These are phyloP conservation scores for Octonoba sinensis DNA, from an alignment of 2,888 invertebrate species.

Conservation along the genomic window DNA sequence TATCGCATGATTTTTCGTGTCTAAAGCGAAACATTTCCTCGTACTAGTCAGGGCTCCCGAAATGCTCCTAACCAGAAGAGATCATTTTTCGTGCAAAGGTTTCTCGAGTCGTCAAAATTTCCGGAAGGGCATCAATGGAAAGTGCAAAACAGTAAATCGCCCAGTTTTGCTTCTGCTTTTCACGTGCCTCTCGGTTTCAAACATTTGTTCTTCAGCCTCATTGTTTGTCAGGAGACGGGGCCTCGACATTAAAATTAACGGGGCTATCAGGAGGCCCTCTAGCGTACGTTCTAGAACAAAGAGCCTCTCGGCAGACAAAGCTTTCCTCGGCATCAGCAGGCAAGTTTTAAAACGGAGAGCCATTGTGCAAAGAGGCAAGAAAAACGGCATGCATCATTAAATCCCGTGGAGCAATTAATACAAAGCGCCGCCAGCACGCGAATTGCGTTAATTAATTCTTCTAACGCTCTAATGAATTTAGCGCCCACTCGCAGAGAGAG, in stretches of 20 bases:
- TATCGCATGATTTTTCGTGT: no score
- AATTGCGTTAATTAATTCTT: slow-evolving; percentile 61
- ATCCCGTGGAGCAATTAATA: slow-evolving; percentile 55
- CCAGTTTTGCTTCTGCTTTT: no score
- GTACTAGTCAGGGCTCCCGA: no score
- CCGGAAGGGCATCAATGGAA: no score
- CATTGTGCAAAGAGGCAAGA: slow-evolving; percentile 48
- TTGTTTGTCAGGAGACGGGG: background rate
- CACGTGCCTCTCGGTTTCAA: no score
- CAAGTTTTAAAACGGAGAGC: slow-evolving; percentile 46
- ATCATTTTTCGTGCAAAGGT: no score
- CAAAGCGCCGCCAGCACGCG: slow-evolving; percentile 17
- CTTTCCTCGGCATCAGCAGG: slow-evolving; percentile 44
- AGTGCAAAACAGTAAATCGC: no score
- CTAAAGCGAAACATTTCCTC: no score
- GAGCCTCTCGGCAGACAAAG: slow-evolving; percentile 18
- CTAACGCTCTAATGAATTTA: slow-evolving; percentile 59
- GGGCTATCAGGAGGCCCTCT: background rate
- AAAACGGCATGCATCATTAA: slow-evolving; percentile 58
- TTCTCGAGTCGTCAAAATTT: no score
- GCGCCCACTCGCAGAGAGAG: slow-evolving; percentile 4
- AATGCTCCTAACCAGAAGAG: no score
- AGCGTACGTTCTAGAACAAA: no score
- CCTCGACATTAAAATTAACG: background rate
- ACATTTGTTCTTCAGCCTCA: no score